phyloP scores from a whole-genome alignment of 2,888 invertebrate species.

The Proisotoma minuta region DNA sequence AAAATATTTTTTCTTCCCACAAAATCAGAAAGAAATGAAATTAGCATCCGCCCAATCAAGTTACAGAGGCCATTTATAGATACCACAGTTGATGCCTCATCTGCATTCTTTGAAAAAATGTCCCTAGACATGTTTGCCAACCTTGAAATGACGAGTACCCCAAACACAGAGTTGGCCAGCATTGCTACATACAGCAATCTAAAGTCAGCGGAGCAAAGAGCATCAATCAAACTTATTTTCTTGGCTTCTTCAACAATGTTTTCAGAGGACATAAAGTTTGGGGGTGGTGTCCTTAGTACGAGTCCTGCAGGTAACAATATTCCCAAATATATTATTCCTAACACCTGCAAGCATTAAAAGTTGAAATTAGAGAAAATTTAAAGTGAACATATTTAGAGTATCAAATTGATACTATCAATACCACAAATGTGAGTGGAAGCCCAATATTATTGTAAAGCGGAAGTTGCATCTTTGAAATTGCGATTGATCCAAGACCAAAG shows the following conservation, averaged over 20 bases:
- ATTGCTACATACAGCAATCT: slow-evolving; percentile 37
- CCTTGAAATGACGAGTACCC: slow-evolving; percentile 39
- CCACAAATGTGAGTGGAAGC: slow-evolving; percentile 34
- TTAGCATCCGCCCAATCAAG: slow-evolving; percentile 36
- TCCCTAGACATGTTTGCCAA: slow-evolving; percentile 42
- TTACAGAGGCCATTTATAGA: slow-evolving; percentile 42
- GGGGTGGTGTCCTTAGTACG: slow-evolving; percentile 36
- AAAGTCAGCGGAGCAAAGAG: slow-evolving; percentile 36
- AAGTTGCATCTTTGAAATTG: slow-evolving; percentile 32
- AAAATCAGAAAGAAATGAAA: slow-evolving; percentile 38
- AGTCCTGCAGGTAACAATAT: slow-evolving; percentile 28
- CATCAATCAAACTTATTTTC: slow-evolving; percentile 29
- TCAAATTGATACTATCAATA: too few species aligned
- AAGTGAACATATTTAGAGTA: too few species aligned
- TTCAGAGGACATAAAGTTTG: slow-evolving; percentile 17
- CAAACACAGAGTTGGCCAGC: slow-evolving; percentile 39
- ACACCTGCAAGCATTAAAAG: too few species aligned
- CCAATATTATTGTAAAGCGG: slow-evolving; percentile 33
- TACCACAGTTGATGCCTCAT: slow-evolving; percentile 39
- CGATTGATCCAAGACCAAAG: slow-evolving; percentile 40
- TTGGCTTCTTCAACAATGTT: neutral
- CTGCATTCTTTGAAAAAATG: slow-evolving; percentile 28
- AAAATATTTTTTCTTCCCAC: slow-evolving; percentile 41
- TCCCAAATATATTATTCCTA: slow-evolving; percentile 30
- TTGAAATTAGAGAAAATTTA: too few species aligned